phyloP scores from a whole-genome alignment of 2,797 vertebrate species.

The Lagodon rhomboides region DNA sequence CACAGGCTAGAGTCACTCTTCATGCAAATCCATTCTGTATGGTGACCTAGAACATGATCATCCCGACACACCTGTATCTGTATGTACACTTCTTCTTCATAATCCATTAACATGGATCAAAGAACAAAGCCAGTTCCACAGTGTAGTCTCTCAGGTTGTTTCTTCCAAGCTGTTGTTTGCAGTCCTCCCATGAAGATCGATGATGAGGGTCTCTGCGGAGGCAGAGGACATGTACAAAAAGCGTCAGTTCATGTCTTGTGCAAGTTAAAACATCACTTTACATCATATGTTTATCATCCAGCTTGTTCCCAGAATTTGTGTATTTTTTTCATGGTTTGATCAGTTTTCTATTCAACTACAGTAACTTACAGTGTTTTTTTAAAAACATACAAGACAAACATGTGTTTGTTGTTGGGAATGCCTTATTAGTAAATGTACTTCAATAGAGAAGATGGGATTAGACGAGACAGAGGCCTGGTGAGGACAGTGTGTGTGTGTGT shows the following conservation, averaged over 20 bases:
- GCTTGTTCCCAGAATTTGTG: not conserved
- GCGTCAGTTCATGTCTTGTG: not conserved
- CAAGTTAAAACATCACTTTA: not conserved
- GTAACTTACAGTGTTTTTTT: not conserved
- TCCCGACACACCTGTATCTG: not conserved
- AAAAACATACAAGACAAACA: not conserved
- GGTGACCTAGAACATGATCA: not conserved
- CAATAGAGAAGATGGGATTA: slow-evolving; percentile 4
- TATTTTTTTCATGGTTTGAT: not conserved
- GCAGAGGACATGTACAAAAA: slow-evolving; percentile 9
- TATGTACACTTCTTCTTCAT: not conserved
- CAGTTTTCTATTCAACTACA: not conserved
- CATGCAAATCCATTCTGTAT: not conserved
- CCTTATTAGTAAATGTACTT: not conserved
- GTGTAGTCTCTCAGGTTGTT: not conserved
- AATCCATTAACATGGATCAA: not conserved
- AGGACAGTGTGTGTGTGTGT: slow-evolving; percentile 16
- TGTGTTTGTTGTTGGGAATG: no score
- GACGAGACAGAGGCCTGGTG: not conserved
- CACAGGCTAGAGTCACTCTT: not conserved
- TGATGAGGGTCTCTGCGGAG: not conserved
- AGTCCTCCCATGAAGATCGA: not conserved
- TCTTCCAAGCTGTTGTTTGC: not conserved
- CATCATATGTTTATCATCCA: not conserved
- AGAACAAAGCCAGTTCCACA: not conserved